phyloP scores from a whole-genome alignment of 2,797 vertebrate species.

The Ptychadena robeensis region DNA sequence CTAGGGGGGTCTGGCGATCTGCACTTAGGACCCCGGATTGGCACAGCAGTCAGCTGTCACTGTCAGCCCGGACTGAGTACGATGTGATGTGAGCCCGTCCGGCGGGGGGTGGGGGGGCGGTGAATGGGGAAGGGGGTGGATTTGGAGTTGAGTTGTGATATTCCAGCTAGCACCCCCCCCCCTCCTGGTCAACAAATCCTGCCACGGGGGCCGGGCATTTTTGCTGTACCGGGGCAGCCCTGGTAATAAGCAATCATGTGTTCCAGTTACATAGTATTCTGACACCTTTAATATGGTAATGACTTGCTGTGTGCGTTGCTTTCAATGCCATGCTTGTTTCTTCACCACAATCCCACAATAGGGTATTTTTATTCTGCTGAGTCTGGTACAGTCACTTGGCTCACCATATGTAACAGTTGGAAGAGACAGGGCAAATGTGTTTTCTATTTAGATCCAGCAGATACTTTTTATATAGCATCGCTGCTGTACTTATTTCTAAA shows the following conservation, averaged over 20 bases:
- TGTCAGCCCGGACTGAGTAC: too few species aligned
- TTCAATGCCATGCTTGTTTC: neutral
- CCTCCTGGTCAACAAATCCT: too few species aligned
- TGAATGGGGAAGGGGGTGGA: too few species aligned
- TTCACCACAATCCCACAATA: neutral
- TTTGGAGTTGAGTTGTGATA: too few species aligned
- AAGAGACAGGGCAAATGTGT: neutral
- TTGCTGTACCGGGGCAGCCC: too few species aligned
- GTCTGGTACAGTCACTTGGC: neutral
- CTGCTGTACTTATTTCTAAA: slow-evolving; percentile 18
- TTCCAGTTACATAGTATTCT: neutral
- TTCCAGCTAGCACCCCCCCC: too few species aligned
- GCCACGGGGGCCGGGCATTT: too few species aligned
- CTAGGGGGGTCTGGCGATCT: too few species aligned
- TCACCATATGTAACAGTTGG: neutral
- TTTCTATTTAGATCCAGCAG: slow-evolving; percentile 11
- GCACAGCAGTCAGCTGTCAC: too few species aligned
- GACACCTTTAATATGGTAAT: neutral
- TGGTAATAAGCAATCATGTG: neutral
- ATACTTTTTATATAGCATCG: slow-evolving; percentile 1
- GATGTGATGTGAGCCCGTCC: too few species aligned
- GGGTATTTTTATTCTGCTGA: neutral
- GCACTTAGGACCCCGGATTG: too few species aligned
- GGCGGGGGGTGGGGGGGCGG: too few species aligned
- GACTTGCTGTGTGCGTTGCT: neutral